phyloP scores from a whole-genome alignment of 2,888 invertebrate genomes.

The Trichacis sp. region DNA sequence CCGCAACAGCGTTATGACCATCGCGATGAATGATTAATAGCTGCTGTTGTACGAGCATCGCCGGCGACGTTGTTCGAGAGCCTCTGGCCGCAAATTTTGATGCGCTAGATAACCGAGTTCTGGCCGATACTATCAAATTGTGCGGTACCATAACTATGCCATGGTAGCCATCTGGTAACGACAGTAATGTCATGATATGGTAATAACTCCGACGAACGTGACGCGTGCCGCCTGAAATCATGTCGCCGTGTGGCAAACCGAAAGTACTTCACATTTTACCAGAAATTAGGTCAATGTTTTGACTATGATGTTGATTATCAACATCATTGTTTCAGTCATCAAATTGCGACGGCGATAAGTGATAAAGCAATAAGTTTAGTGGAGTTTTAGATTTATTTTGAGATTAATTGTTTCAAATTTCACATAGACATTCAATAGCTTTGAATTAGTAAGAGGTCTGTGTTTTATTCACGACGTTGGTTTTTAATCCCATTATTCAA shows the following conservation, averaged over 20 bases:
- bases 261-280: no score
- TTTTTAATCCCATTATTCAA: no score
- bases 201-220: not conserved
- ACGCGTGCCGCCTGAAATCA: not conserved
- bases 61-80: constrained; percentile 23
- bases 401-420: no score
- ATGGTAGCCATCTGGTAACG: constrained; percentile 5
- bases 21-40: constrained; percentile 13
- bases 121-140: constrained; percentile 24
- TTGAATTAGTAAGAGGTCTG: no score
- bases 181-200: not conserved
- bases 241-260: not conserved
- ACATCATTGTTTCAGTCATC: no score
- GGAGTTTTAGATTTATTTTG: no score
- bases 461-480: no score
- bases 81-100: constrained; percentile 32
- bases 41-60: not conserved
- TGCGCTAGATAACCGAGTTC: constrained; percentile 27
- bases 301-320: no score
- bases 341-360: no score
- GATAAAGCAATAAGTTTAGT: no score
- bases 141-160: constrained; percentile 14
- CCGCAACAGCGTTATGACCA: constrained; percentile 9
- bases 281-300: no score
- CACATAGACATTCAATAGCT: no score